These are phyloP conservation scores for Hozukius guyotensis DNA, from an alignment of 2,797 vertebrate species.

Conservation along the genomic window DNA sequence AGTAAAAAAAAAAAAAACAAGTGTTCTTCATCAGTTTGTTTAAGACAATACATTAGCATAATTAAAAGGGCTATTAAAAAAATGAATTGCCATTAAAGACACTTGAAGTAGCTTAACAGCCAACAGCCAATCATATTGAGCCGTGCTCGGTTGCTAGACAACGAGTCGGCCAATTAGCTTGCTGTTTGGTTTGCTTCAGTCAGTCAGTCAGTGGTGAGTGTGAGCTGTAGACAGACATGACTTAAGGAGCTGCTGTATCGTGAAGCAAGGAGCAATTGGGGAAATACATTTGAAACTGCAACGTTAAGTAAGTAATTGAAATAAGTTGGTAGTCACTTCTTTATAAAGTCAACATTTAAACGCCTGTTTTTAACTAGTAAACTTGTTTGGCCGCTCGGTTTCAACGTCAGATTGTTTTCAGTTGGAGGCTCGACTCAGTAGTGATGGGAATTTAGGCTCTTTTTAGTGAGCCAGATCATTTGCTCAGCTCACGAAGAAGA, in stretches of 20 bases:
- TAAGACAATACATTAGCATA: neutral
- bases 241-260: neutral
- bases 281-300: neutral
- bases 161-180: slow-evolving; percentile 68
- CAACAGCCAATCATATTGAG: slow-evolving; percentile 64
- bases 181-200: slow-evolving; percentile 36
- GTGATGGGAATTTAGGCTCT: too few relatives aligned
- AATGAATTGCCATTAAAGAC: neutral
- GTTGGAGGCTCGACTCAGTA: neutral
- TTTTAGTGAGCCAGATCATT: too few relatives aligned
- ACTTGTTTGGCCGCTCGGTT: neutral
- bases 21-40: neutral
- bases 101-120: neutral
- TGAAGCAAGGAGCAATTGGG: neutral
- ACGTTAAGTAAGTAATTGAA: slow-evolving; percentile 12
- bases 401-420: neutral
- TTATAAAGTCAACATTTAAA: neutral
- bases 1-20: neutral
- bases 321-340: fast-evolving
- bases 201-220: neutral
- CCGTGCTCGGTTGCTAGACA: slow-evolving; percentile 76
- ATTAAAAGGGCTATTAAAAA: neutral
- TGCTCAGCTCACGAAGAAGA: too few relatives aligned
- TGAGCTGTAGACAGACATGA: slow-evolving; percentile 1
- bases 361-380: too few relatives aligned